Evolutionary conservation across 2,113 vertebrate genomes (phyloP).

Genomic region (Marcusenius ussheri): DNA sequence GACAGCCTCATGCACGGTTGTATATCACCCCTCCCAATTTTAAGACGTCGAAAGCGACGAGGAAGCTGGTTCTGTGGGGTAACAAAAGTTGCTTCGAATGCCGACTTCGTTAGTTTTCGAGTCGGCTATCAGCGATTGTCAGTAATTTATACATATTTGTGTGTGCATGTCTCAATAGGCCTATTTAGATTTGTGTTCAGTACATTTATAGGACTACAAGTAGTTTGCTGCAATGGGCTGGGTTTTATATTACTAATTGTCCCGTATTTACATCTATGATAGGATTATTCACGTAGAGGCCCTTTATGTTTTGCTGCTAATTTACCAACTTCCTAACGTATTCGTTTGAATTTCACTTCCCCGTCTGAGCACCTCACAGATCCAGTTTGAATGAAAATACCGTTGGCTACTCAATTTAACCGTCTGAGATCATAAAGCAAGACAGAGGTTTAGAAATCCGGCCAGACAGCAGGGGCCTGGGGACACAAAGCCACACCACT

Average conservation of each 20-base stretch:
- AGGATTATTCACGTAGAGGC: neutral
- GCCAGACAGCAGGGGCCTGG: neutral
- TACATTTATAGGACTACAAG: neutral
- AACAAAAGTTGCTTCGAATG: neutral
- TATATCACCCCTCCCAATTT: neutral
- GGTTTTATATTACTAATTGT: neutral
- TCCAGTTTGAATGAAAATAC: neutral
- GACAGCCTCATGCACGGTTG: neutral
- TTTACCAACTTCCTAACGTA: neutral
- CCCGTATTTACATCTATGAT: neutral
- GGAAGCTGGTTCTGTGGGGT: neutral
- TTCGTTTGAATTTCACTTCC: neutral
- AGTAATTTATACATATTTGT: neutral
- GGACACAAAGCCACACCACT: neutral
- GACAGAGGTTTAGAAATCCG: neutral
- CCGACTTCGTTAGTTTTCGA: neutral
- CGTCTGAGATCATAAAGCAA: neutral
- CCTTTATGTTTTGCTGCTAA: neutral
- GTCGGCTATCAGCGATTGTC: neutral
- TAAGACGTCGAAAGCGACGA: neutral
- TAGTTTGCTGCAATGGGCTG: neutral
- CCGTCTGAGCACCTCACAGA: neutral
- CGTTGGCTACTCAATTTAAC: neutral
- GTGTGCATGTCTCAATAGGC: neutral
- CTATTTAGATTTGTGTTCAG: neutral